Conservation (phyloP, 2,797 vertebrate species). For the Periophthalmus magnuspinnatus region DNA sequence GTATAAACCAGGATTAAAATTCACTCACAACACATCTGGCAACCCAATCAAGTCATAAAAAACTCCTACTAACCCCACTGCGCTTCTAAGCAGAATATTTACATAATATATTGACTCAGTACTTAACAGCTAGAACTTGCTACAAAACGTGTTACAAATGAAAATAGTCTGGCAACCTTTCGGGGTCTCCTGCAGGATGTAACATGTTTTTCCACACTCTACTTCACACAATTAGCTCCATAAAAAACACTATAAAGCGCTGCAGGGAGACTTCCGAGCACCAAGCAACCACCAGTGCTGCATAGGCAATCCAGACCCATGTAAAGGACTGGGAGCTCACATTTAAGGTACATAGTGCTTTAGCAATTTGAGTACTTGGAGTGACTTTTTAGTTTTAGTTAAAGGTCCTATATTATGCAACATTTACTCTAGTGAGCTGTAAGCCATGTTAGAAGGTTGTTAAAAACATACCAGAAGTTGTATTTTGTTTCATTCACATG, state of each 20-base stretch:
- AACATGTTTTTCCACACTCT: constrained; percentile 37
- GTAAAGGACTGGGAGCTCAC: constrained; percentile 31
- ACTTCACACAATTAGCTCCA: constrained; percentile 51
- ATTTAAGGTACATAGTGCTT: not conserved
- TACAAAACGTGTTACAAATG: constrained; percentile 13
- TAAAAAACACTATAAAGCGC: constrained; percentile 62
- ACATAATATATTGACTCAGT: not conserved
- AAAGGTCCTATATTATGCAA: no score
- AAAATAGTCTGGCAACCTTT: constrained; percentile 15
- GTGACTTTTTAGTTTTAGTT: no score
- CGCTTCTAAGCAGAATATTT: not conserved
- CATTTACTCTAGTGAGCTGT: no score
- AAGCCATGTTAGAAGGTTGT: no score
- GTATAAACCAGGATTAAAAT: constrained; percentile 14
- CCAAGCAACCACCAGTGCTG: constrained; percentile 61
- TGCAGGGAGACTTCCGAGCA: constrained; percentile 35
- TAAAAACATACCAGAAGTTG: no score
- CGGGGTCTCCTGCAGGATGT: constrained; percentile 42
- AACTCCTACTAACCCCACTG: not conserved
- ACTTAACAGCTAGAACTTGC: not conserved
- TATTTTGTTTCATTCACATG: no score
- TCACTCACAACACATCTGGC: constrained; percentile 17
- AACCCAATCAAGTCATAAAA: constrained; percentile 12
- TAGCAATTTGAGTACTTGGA: not conserved
- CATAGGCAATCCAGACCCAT: constrained; percentile 43